Evolutionary conservation across 1,140 invertebrate genomes (phyloP).

Genomic region (Drosophila triauraria): DNA sequence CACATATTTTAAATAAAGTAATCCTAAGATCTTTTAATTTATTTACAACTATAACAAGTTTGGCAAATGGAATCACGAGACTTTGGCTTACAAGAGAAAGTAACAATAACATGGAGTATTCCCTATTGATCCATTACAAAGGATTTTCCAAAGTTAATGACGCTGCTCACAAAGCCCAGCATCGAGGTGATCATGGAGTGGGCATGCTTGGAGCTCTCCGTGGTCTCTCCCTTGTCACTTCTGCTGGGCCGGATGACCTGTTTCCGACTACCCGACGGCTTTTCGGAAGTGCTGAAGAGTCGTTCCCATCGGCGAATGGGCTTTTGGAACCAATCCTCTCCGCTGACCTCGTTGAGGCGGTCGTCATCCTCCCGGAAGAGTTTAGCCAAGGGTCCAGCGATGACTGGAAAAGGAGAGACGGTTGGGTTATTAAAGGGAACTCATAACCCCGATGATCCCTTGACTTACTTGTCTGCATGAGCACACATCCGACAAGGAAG

Average conservation of each 20-base stretch:
- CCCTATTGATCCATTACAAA: constrained; percentile 46
- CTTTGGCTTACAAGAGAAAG: background rate
- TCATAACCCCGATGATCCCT: too few relatives aligned
- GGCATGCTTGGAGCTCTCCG: constrained; percentile 69
- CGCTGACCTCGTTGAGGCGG: constrained; percentile 58
- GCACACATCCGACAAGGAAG: constrained; percentile 34
- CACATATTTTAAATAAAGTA: too few relatives aligned
- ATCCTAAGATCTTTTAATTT: background rate
- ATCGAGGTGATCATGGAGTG: constrained; percentile 71
- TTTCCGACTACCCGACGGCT: constrained; percentile 9
- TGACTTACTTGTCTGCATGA: constrained; percentile 35
- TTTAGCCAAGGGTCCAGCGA: constrained; percentile 23
- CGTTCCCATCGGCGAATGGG: constrained; percentile 49
- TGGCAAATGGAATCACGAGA: constrained; percentile 25
- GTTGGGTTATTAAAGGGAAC: background rate
- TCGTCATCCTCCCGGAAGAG: constrained; percentile 63
- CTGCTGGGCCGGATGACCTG: constrained; percentile 14
- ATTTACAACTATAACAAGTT: constrained; percentile 8
- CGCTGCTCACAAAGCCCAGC: constrained; percentile 63
- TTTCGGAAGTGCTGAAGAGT: constrained; percentile 59
- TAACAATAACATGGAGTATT: too few relatives aligned
- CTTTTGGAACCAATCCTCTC: constrained; percentile 49
- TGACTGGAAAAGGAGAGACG: constrained; percentile 7
- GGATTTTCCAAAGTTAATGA: constrained; percentile 56
- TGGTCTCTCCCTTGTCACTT: constrained; percentile 33